Evolutionary conservation across 1,140 invertebrate genomes (phyloP).

Genomic region (Rhyacophila brunnea): DNA sequence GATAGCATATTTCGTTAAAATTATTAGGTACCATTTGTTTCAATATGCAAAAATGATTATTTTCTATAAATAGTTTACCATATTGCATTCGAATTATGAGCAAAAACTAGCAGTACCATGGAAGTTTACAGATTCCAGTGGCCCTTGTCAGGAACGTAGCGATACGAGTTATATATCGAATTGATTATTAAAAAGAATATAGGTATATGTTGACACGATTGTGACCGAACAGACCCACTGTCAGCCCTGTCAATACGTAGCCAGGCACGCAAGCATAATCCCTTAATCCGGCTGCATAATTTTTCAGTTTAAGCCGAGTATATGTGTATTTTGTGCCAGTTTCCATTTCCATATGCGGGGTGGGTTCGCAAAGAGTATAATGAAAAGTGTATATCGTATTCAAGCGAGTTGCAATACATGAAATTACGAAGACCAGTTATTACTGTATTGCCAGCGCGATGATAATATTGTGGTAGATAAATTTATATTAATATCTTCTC

Average conservation of each 20-base stretch:
- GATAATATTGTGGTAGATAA: neutral
- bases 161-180: no score
- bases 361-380: neutral
- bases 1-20: no score
- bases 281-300: conserved; percentile 11
- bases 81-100: no score
- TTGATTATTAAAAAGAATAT: no score
- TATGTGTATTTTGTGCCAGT: neutral
- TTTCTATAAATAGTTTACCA: no score
- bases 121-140: no score
- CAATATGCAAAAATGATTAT: no score
- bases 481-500: no score
- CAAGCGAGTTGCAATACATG: neutral
- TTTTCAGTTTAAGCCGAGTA: conserved; percentile 5
- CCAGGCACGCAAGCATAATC: conserved; percentile 7
- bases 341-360: conserved; percentile 9
- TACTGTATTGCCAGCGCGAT: neutral
- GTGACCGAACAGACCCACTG: neutral
- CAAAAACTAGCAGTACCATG: no score
- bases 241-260: neutral
- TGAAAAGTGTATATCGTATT: neutral
- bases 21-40: no score
- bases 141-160: no score
- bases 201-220: no score
- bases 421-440: neutral